Percentiles rank a stretch among this genome's conserved stretches.
These are phyloP conservation scores for Rhodophaea formosa DNA, from an alignment of 2,888 invertebrate species.

Conservation along the genomic window DNA sequence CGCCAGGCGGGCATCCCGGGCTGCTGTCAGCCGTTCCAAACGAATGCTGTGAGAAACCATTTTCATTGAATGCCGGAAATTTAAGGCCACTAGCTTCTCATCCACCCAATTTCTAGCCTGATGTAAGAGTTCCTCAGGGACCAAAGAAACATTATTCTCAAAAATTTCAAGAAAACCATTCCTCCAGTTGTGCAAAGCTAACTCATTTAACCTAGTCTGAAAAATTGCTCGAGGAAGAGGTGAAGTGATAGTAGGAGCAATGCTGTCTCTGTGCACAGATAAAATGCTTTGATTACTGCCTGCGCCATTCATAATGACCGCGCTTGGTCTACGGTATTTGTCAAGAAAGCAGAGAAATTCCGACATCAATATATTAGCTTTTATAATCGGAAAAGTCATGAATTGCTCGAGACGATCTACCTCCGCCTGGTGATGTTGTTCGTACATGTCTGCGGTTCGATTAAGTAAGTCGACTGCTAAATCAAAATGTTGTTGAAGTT, in stretches of 20 bases:
- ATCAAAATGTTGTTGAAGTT: slow-evolving; percentile 48
- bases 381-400: slow-evolving; percentile 44
- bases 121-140: slow-evolving; percentile 51
- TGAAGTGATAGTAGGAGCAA: slow-evolving; percentile 20
- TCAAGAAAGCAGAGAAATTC: slow-evolving; percentile 61
- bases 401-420: slow-evolving; percentile 55
- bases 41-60: slow-evolving; percentile 58
- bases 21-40: slow-evolving; percentile 53
- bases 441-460: slow-evolving; percentile 46
- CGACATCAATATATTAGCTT: slow-evolving; percentile 52
- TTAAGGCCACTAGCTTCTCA: slow-evolving; percentile 46
- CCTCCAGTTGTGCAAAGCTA: slow-evolving; percentile 56
- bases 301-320: slow-evolving; percentile 11
- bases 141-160: slow-evolving; percentile 42
- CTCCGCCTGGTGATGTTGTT: slow-evolving; percentile 53
- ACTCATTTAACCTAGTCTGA: slow-evolving; percentile 56
- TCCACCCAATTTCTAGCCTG: slow-evolving; percentile 59
- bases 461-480: slow-evolving; percentile 42
- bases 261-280: not conserved
- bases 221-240: slow-evolving; percentile 49
- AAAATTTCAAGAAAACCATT: slow-evolving; percentile 68
- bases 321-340: slow-evolving; percentile 44
- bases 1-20: slow-evolving; percentile 44
- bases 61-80: slow-evolving; percentile 59
- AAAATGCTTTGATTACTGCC: slow-evolving; percentile 19